phyloP scores from a whole-genome alignment of 2,113 vertebrate genomes.

The Tiliqua scincoides region DNA sequence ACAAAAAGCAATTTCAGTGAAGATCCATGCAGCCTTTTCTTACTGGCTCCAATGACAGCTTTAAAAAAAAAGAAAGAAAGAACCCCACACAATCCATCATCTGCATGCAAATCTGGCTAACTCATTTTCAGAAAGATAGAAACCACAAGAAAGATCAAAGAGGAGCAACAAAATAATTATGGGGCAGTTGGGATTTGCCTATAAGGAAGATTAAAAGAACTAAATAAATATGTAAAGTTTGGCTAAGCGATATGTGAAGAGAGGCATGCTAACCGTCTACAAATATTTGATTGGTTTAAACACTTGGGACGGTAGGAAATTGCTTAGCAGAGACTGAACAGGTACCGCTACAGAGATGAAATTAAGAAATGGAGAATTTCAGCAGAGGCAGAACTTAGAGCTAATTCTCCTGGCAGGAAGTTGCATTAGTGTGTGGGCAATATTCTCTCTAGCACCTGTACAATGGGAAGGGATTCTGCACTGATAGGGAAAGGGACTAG shows the following conservation, averaged over 20 bases:
- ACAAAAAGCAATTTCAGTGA: conserved; percentile 15
- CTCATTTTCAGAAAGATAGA: conserved; percentile 30
- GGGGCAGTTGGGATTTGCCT: conserved; percentile 57
- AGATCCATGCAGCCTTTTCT: conserved; percentile 12
- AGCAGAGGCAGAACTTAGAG: conserved; percentile 54
- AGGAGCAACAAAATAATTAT: conserved; percentile 69
- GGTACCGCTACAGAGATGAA: conserved; percentile 42
- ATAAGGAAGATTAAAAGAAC: conserved; percentile 65
- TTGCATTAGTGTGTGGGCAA: conserved; percentile 40
- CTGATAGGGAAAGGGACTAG: conserved; percentile 40
- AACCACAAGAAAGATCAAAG: conserved; percentile 44
- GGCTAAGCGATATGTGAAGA: conserved; percentile 55
- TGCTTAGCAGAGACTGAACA: conserved; percentile 51
- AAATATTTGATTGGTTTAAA: conserved; percentile 68
- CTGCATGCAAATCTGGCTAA: background rate
- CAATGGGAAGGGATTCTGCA: conserved; percentile 36
- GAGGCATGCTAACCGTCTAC: conserved; percentile 47
- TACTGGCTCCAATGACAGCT: background rate
- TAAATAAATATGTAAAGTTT: conserved; percentile 68
- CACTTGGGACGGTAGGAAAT: conserved; percentile 53
- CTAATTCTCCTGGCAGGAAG: conserved; percentile 55
- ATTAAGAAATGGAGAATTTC: conserved; percentile 63
- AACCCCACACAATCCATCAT: background rate
- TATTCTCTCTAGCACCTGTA: conserved; percentile 23
- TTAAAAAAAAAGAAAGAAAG: background rate